Evolutionary conservation across 2,888 invertebrate species (phyloP).

Genomic region (Hirudinaria manillensis): DNA sequence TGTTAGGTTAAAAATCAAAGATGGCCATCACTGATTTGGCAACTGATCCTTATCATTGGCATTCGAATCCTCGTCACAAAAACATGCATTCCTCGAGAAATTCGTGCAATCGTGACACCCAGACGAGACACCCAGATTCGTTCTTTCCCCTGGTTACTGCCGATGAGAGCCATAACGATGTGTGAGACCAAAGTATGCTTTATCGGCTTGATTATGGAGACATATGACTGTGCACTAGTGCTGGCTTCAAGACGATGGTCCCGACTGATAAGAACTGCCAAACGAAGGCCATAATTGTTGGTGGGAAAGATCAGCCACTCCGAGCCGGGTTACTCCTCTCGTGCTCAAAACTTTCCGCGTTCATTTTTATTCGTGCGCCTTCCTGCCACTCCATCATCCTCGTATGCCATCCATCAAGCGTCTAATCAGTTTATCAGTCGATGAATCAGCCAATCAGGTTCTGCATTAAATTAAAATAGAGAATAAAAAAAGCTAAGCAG

Average conservation of each 20-base stretch:
- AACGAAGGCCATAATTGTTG: conserved; percentile 1
- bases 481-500: background rate
- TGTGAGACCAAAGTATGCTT: conserved; percentile 1
- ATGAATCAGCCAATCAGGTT: conserved; percentile 16
- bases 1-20: too few relatives aligned
- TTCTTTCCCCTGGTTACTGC: too few relatives aligned
- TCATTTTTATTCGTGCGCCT: conserved; percentile 11
- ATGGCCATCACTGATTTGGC: too few relatives aligned
- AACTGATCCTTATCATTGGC: too few relatives aligned
- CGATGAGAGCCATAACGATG: too few relatives aligned
- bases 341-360: background rate
- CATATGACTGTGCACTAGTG: conserved; percentile 18
- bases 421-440: conserved; percentile 9
- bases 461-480: conserved; percentile 11
- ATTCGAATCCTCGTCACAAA: too few relatives aligned
- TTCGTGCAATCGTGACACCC: too few relatives aligned
- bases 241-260: conserved; percentile 3
- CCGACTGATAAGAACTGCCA: background rate
- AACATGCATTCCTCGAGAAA: too few relatives aligned
- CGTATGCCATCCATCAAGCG: conserved; percentile 6
- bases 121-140: too few relatives aligned
- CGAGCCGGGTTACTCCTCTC: too few relatives aligned
- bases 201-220: conserved; percentile 17
- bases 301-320: background rate
- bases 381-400: conserved; percentile 3